phyloP scores from a whole-genome alignment of 2,113 vertebrate species.

The Gallinago paraguaiae region DNA sequence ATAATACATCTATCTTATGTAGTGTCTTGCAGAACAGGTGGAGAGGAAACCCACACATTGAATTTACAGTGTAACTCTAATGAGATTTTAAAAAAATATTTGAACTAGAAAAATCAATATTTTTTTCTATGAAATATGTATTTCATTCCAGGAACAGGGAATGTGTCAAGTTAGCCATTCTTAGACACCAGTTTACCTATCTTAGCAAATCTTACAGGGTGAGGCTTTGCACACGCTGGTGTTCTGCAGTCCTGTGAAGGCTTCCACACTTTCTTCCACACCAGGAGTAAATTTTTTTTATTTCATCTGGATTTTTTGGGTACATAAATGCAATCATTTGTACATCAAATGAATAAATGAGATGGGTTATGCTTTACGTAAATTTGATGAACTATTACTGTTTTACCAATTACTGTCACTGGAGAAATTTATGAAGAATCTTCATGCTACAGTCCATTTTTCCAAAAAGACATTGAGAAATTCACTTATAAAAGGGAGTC shows the following conservation, averaged over 20 bases:
- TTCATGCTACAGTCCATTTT: not conserved
- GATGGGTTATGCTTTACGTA: not conserved
- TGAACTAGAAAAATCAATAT: not conserved
- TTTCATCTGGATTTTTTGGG: not conserved
- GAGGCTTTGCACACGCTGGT: not conserved
- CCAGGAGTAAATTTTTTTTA: not conserved
- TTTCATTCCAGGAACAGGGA: not conserved
- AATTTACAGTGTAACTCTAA: not conserved
- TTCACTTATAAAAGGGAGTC: not conserved
- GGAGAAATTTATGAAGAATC: not conserved
- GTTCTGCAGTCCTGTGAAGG: not conserved
- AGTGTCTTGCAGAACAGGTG: not conserved
- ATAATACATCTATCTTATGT: not conserved
- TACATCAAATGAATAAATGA: not conserved
- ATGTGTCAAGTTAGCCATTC: not conserved
- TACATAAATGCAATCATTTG: not conserved
- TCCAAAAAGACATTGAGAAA: not conserved
- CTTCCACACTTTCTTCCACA: not conserved
- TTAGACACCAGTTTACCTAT: not conserved
- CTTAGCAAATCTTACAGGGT: not conserved
- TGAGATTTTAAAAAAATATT: not conserved
- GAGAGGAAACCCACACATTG: not conserved
- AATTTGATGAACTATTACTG: not conserved
- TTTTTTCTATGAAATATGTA: not conserved
- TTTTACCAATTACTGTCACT: not conserved